Evolutionary conservation across 2,888 invertebrate genomes (phyloP).

Genomic region (Serrognathus titanus): DNA sequence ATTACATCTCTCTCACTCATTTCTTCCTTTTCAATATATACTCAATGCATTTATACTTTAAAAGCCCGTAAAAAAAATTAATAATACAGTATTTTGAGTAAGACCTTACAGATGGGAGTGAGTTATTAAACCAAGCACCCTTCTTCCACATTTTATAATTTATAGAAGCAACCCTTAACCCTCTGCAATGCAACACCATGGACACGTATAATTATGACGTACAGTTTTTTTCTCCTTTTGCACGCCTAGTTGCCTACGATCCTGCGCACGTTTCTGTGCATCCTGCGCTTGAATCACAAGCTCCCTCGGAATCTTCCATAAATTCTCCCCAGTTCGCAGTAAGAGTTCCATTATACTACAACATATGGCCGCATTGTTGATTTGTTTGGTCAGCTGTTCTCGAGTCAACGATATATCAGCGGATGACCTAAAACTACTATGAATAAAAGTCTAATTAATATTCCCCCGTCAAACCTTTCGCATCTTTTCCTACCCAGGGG

Average conservation of each 20-base stretch:
- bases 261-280: slow-evolving; percentile 40
- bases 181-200: slow-evolving; percentile 23
- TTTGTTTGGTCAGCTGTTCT: slow-evolving; percentile 53
- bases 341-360: slow-evolving; percentile 82
- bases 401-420: slow-evolving; percentile 28
- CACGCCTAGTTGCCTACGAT: slow-evolving; percentile 38
- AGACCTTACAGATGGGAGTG: too few species aligned
- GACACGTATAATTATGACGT: slow-evolving; percentile 29
- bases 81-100: too few species aligned
- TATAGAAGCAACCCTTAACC: slow-evolving; percentile 10
- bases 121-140: background rate
- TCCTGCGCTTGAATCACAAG: slow-evolving; percentile 62
- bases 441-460: background rate
- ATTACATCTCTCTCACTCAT: too few species aligned
- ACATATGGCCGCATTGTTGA: slow-evolving; percentile 83
- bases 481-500: slow-evolving; percentile 37
- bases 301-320: slow-evolving; percentile 77
- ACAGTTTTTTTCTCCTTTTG: slow-evolving; percentile 41
- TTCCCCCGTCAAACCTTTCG: background rate
- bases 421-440: background rate
- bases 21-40: too few species aligned
- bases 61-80: too few species aligned
- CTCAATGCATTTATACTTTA: too few species aligned
- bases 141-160: background rate
- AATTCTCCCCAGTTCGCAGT: slow-evolving; percentile 70